Percentiles rank a stretch among this genome's conserved stretches.
Conservation (phyloP, 2,113 vertebrate genomes). For the Actenoides hombroni region DNA sequence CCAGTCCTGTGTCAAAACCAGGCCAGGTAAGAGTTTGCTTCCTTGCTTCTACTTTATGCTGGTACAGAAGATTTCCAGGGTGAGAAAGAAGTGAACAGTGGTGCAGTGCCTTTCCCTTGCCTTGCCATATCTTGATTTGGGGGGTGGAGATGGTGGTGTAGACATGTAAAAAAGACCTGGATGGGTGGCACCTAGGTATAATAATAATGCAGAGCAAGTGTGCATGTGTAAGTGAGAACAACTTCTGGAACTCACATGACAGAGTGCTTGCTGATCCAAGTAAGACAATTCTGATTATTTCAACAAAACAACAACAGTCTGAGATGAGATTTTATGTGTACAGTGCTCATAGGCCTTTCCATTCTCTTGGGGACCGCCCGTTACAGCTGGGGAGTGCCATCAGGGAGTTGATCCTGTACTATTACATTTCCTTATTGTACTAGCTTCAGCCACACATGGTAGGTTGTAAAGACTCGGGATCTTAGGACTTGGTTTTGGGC, state of each 20-base stretch:
- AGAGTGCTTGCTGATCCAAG: background rate
- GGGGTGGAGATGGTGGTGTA: background rate
- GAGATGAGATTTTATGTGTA: background rate
- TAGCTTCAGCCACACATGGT: background rate
- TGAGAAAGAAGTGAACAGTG: background rate
- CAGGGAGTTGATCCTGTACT: background rate
- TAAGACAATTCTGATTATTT: background rate
- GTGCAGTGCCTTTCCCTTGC: fast-evolving
- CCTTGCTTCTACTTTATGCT: background rate
- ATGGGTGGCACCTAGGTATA: background rate
- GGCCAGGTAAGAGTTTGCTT: background rate
- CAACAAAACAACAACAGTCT: background rate
- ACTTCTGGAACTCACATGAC: background rate
- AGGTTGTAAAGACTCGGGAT: background rate
- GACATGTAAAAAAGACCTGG: background rate
- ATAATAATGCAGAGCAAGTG: background rate
- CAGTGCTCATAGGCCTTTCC: background rate
- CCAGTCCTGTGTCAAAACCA: background rate
- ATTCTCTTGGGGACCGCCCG: background rate
- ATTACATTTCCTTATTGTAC: background rate
- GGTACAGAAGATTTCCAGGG: background rate
- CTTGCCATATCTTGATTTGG: background rate
- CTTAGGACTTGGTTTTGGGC: background rate
- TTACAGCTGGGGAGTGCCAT: background rate
- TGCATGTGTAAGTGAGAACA: background rate